Percentiles rank a stretch among this genome's conserved stretches.
Evolutionary conservation across 2,113 vertebrate genomes (phyloP).

Genomic region (Eolophus roseicapilla): DNA sequence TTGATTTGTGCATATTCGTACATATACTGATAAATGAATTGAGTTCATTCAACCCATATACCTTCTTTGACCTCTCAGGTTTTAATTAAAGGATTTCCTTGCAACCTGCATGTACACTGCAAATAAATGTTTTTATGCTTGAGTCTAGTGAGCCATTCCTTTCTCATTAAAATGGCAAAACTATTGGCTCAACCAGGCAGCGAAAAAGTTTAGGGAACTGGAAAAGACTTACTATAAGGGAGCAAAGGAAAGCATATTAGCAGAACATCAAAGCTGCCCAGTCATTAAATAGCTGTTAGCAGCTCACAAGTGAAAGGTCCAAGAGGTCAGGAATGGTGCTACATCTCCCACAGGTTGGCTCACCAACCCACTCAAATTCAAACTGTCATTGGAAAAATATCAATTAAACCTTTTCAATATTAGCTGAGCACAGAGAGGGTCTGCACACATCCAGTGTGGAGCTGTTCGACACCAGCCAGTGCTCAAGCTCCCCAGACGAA

Average conservation of each 20-base stretch:
- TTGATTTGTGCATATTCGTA: not conserved
- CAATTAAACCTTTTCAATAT: rapidly evolving
- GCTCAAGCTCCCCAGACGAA: not conserved
- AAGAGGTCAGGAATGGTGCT: not conserved
- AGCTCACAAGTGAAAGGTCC: not conserved
- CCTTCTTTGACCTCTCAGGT: not conserved
- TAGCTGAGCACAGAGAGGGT: not conserved
- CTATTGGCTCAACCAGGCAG: not conserved
- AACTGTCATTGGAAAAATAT: not conserved
- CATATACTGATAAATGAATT: not conserved
- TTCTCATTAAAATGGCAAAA: slow-evolving; percentile 49
- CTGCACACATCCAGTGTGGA: rapidly evolving
- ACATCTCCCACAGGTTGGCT: not conserved
- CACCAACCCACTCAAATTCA: not conserved
- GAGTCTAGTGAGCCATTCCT: not conserved
- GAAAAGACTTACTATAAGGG: not conserved
- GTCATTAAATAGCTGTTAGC: not conserved
- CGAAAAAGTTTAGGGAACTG: not conserved
- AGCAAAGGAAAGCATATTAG: not conserved
- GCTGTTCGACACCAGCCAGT: rapidly evolving
- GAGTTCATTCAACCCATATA: not conserved
- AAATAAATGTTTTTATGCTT: not conserved
- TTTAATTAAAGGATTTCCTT: slow-evolving; percentile 45
- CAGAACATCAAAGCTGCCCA: not conserved
- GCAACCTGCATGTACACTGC: not conserved